phyloP scores from a whole-genome alignment of 1,140 invertebrate species.

The Prorops nasuta region DNA sequence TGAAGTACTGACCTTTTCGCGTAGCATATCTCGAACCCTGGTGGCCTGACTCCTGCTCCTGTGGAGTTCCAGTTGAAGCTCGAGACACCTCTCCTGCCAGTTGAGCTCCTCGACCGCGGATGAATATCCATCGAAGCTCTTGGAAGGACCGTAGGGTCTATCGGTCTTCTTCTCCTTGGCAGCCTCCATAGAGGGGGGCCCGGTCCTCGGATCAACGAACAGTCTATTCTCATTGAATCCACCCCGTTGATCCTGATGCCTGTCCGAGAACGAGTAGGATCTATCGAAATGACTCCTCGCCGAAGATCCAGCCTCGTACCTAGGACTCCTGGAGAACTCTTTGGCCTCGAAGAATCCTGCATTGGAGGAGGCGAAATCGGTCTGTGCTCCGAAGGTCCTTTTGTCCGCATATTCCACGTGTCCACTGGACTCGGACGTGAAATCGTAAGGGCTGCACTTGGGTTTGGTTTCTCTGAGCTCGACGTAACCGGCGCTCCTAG shows the following conservation, averaged over 20 bases:
- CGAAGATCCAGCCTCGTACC: constrained; percentile 31
- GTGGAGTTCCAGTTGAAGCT: constrained; percentile 79
- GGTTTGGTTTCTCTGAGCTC: constrained; percentile 36
- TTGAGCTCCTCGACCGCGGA: constrained; percentile 59
- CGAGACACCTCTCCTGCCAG: constrained; percentile 82
- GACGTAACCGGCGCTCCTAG: constrained; percentile 44
- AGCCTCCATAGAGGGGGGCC: too few relatives aligned
- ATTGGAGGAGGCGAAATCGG: constrained; percentile 20
- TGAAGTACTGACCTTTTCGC: constrained; percentile 81
- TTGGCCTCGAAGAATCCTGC: constrained; percentile 24
- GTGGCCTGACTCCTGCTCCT: constrained; percentile 78
- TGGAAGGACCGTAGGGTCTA: constrained; percentile 43
- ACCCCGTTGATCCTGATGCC: constrained; percentile 21
- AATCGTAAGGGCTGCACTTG: constrained; percentile 44
- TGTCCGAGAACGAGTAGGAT: constrained; percentile 32
- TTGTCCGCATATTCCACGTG: constrained; percentile 50
- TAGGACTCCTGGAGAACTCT: constrained; percentile 20
- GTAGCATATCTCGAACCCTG: constrained; percentile 79
- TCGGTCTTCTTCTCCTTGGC: constrained; percentile 36
- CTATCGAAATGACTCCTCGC: constrained; percentile 32
- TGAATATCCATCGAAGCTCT: constrained; percentile 50
- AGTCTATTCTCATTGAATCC: constrained; percentile 24
- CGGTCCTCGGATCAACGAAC: constrained; percentile 42
- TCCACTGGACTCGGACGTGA: constrained; percentile 49
- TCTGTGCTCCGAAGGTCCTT: constrained; percentile 26